Evolutionary conservation across 30 jellyfish, hydroid and myxozoan species (phyloP).

Genomic region (Cassiopea xamachana): DNA sequence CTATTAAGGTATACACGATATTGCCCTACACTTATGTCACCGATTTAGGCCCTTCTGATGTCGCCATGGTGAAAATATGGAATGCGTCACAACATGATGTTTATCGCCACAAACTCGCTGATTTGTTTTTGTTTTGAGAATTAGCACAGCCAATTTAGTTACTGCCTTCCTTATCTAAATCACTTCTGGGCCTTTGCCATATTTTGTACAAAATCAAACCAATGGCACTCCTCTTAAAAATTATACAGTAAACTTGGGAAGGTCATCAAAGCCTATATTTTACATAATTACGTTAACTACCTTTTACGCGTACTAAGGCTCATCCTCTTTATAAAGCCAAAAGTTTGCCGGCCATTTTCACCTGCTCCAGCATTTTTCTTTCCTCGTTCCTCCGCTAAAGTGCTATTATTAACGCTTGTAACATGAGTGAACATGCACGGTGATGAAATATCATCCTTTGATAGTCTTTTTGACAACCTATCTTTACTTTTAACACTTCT

Average conservation of each 20-base stretch:
- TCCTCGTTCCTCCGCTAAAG: slow-evolving; percentile 24
- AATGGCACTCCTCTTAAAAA: too few relatives aligned
- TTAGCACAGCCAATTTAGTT: neutral
- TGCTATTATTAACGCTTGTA: slow-evolving; percentile 78
- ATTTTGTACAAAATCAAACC: too few relatives aligned
- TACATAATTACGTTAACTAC: neutral
- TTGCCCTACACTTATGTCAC: too few relatives aligned
- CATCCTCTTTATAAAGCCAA: slow-evolving; percentile 52
- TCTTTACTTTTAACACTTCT: slow-evolving; percentile 17
- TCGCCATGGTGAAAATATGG: neutral
- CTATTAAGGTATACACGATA: too few relatives aligned
- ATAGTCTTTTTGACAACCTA: slow-evolving; percentile 45
- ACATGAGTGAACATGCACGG: slow-evolving; percentile 98
- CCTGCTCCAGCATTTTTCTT: slow-evolving; percentile 15
- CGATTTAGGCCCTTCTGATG: neutral
- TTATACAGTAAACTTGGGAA: neutral
- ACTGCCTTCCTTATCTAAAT: too few relatives aligned
- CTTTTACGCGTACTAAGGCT: slow-evolving; percentile 49
- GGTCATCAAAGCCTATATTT: neutral
- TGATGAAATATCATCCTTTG: slow-evolving; percentile 86
- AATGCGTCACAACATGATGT: neutral
- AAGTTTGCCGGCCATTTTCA: slow-evolving; percentile 48
- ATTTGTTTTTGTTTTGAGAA: neutral
- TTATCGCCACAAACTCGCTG: neutral
- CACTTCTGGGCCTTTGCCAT: too few relatives aligned